Evolutionary conservation across 1,140 invertebrate species (phyloP), one percentile per base, ranked within the genome.

Genomic region (Pseudoatta argentina): DNA sequence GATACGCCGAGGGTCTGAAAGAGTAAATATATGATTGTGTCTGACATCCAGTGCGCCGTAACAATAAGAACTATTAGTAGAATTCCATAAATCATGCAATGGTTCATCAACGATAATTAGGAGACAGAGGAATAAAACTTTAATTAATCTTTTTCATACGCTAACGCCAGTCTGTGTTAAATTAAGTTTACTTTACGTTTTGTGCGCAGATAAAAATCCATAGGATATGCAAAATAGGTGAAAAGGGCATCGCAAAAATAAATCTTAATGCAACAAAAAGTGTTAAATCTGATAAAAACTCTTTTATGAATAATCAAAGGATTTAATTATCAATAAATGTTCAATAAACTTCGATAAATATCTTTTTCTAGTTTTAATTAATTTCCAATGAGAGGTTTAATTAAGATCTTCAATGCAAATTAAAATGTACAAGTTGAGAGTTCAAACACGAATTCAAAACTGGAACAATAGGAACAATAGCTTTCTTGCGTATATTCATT

Each of bases 121-220:
- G 14, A 34, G 3, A 61, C 14, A 59, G 18, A 14, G 1, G 14
- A 73, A 48, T 73, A 73, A 82, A 82, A 82, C 3, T 27, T 73
- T 51, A 72, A 72, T 82, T 72, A 48, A 34, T 61, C 72, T 48
- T 66, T 44, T 69, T 48, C 12, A 73, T n/a, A n/a, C 21, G 14
- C 12, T 30, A 16, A 61, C 21, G 1, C 34, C n/a, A n/a, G 4
- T 48, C 24, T 69, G n/a, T 18, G 30, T 44, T 7, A 55, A 81
- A 48, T 30, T 12, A 59, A 82, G 1, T 44, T 57, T 57, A 34
- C 3, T 21, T 79, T 8, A n/a, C 21, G 39, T 16, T 64, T 24
- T 24, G 18, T 27, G 10, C 0, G 27, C 7, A 59, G 34, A 69
- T 14, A 57, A 10, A 67, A 55, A 27, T 82, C 0, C 7, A 61